phyloP scores from a whole-genome alignment of 2,113 vertebrate species.

The Sceloporus tristichus region DNA sequence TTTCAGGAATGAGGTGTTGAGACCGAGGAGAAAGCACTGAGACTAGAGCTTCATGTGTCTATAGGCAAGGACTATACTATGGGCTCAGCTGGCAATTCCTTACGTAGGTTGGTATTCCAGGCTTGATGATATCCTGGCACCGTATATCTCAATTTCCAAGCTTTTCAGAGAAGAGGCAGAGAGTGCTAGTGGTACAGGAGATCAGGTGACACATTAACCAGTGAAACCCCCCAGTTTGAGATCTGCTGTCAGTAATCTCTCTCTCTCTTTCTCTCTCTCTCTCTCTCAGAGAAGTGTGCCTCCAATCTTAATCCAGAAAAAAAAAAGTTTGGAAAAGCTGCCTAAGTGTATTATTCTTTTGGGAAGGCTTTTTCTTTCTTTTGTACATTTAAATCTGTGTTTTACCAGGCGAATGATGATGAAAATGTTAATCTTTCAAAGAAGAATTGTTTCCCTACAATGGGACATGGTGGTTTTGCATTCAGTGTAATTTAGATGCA shows the following conservation, averaged over 20 bases:
- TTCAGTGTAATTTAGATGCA: background rate
- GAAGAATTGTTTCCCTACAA: background rate
- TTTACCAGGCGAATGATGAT: background rate
- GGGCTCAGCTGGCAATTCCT: background rate
- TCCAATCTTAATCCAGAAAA: background rate
- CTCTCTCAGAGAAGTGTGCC: background rate
- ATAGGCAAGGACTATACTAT: background rate
- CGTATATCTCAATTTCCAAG: background rate
- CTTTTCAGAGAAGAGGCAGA: background rate
- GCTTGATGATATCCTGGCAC: background rate
- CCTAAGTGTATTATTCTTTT: background rate
- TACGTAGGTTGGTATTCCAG: background rate
- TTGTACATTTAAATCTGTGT: background rate
- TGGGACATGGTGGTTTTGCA: background rate
- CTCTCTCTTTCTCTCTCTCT: too few species aligned
- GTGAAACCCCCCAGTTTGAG: background rate
- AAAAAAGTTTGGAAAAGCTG: background rate
- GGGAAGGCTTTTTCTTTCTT: background rate
- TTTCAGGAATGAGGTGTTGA: background rate
- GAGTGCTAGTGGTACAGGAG: background rate
- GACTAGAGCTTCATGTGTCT: background rate
- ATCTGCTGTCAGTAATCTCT: background rate
- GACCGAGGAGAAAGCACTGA: background rate
- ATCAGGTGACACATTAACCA: too few species aligned
- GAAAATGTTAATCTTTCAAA: background rate